Conservation (phyloP, 1,140 invertebrate genomes). For the Lycorma delicatula region DNA sequence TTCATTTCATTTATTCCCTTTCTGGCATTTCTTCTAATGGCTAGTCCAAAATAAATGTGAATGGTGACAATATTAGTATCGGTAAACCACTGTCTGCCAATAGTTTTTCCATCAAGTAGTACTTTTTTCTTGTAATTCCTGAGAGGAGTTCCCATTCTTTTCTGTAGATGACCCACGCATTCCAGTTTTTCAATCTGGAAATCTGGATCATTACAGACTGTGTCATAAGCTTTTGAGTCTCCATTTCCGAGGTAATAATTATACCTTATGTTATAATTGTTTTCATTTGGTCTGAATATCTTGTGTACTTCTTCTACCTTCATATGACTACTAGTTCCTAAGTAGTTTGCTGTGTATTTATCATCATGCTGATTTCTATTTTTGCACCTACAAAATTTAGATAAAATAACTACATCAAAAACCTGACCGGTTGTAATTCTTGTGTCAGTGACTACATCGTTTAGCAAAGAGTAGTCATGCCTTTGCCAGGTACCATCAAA, state of each 20-base stretch:
- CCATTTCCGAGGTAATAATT: slow-evolving; percentile 26
- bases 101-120: slow-evolving; percentile 17
- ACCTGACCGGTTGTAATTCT: slow-evolving; percentile 18
- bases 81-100: slow-evolving; percentile 19
- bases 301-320: slow-evolving; percentile 16
- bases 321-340: slow-evolving; percentile 25
- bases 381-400: slow-evolving; percentile 20
- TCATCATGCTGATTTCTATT: slow-evolving; percentile 7
- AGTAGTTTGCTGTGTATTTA: slow-evolving; percentile 23
- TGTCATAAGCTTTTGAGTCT: slow-evolving; percentile 22
- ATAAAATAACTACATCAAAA: slow-evolving; percentile 18
- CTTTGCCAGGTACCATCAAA: too few relatives aligned
- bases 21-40: slow-evolving; percentile 3
- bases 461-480: too few relatives aligned
- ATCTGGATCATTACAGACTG: slow-evolving; percentile 18
- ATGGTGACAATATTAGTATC: slow-evolving; percentile 3
- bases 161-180: slow-evolving; percentile 27
- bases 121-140: slow-evolving; percentile 4
- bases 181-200: slow-evolving; percentile 26
- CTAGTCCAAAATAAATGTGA: slow-evolving; percentile 9
- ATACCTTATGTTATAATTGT: slow-evolving; percentile 20
- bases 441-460: too few relatives aligned
- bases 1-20: slow-evolving; percentile 3
- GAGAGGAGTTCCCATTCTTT: slow-evolving; percentile 27
- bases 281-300: slow-evolving; percentile 16